Evolutionary conservation across 2,113 vertebrate species (phyloP).

Genomic region (Nettapus auritus): DNA sequence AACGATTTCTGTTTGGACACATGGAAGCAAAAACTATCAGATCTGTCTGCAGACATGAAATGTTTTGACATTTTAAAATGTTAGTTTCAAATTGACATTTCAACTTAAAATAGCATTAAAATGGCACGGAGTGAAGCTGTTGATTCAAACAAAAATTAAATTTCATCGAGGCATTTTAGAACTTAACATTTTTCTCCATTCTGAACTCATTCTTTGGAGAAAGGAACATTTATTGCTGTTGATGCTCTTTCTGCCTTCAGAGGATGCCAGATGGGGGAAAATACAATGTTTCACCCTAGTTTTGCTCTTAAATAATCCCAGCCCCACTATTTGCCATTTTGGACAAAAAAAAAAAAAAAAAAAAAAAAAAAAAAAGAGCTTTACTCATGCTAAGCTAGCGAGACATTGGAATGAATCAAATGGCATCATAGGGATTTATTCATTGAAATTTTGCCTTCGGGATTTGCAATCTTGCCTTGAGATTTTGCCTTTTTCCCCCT

Average conservation of each 20-base stretch:
- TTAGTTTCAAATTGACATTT: conserved; percentile 67
- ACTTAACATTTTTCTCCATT: not conserved
- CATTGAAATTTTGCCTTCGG: not conserved
- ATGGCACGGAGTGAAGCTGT: conserved; percentile 34
- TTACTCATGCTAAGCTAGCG: not conserved
- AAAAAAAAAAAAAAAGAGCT: not conserved
- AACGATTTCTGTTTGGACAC: conserved; percentile 47
- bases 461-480: not conserved
- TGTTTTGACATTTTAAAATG: conserved; percentile 70
- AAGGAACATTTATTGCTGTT: not conserved
- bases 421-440: not conserved
- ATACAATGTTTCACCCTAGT: not conserved
- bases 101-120: conserved; percentile 48
- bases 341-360: not conserved
- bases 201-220: not conserved
- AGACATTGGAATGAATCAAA: not conserved
- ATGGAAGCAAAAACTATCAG: conserved; percentile 4
- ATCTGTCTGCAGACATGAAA: conserved; percentile 39
- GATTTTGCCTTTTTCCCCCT: not conserved
- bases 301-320: not conserved
- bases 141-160: conserved; percentile 49
- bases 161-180: conserved; percentile 38
- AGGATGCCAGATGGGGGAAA: not conserved
- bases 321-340: not conserved
- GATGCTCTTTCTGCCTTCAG: not conserved